Conservation (phyloP, 2,113 vertebrate genomes). For the Charadrius vociferus region DNA sequence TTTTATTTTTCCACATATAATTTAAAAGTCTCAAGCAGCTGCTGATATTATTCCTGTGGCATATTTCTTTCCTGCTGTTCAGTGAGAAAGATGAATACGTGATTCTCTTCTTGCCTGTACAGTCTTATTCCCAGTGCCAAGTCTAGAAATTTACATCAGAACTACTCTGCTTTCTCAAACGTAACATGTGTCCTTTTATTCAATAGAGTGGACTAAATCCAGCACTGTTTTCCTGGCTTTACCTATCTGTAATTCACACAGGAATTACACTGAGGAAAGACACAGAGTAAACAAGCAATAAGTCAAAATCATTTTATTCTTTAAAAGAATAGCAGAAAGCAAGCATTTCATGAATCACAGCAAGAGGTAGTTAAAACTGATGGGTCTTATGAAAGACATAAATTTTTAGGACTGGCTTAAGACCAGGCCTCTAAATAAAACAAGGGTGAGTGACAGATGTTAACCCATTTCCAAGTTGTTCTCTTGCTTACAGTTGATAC, state of each 20-base stretch:
- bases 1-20: neutral
- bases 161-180: neutral
- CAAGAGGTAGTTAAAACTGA: conserved; percentile 1
- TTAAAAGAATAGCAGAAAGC: neutral
- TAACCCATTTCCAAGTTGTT: neutral
- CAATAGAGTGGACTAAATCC: neutral
- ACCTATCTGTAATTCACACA: neutral
- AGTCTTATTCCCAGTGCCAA: neutral
- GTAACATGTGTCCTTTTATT: neutral
- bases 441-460: conserved; percentile 17
- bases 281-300: neutral
- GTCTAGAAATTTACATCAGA: conserved; percentile 5
- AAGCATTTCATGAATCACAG: neutral
- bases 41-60: neutral
- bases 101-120: neutral
- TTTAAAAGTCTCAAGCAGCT: neutral
- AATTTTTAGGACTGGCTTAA: neutral
- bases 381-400: conserved; percentile 2
- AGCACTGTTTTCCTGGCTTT: neutral
- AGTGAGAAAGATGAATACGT: neutral
- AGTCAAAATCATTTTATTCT: neutral
- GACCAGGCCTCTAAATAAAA: neutral
- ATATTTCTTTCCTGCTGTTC: neutral
- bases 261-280: neutral
- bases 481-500: neutral